These are phyloP conservation scores for Coregonus suidteri DNA, from an alignment of 2,797 vertebrate genomes.

Conservation along the genomic window DNA sequence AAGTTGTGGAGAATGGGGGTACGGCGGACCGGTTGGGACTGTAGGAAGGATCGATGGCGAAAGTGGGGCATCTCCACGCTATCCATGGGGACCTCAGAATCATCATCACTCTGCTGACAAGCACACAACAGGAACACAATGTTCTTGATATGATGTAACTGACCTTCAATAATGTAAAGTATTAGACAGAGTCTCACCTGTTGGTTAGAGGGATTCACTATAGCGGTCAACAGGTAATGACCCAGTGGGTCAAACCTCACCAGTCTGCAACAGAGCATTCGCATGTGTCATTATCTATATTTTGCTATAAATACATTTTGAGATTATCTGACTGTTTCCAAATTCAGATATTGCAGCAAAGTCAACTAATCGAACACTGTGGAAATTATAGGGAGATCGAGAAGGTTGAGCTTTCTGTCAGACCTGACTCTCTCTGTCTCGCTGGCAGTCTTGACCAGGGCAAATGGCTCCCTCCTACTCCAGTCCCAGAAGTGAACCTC, in stretches of 20 bases:
- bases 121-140: neutral
- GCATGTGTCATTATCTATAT: neutral
- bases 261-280: slow-evolving; percentile 73
- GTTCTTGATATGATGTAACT: neutral
- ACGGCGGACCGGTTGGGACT: slow-evolving; percentile 86
- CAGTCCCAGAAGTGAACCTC: slow-evolving; percentile 92
- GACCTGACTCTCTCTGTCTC: slow-evolving; percentile 88
- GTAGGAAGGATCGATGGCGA: slow-evolving; percentile 85
- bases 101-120: slow-evolving; percentile 81
- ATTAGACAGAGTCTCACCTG: slow-evolving; percentile 74
- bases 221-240: slow-evolving; percentile 88
- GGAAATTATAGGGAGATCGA: neutral
- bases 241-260: slow-evolving; percentile 90
- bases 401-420: neutral
- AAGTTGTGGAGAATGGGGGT: slow-evolving; percentile 91
- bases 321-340: neutral
- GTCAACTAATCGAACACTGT: neutral
- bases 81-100: slow-evolving; percentile 86
- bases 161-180: neutral
- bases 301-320: neutral
- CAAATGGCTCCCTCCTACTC: slow-evolving; percentile 89
- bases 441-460: slow-evolving; percentile 86
- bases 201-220: slow-evolving; percentile 89
- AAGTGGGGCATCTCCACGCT: slow-evolving; percentile 86
- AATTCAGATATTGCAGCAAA: neutral